Evolutionary conservation across 2,797 vertebrate genomes (phyloP).

Genomic region (Bryconaethiops microstoma): DNA sequence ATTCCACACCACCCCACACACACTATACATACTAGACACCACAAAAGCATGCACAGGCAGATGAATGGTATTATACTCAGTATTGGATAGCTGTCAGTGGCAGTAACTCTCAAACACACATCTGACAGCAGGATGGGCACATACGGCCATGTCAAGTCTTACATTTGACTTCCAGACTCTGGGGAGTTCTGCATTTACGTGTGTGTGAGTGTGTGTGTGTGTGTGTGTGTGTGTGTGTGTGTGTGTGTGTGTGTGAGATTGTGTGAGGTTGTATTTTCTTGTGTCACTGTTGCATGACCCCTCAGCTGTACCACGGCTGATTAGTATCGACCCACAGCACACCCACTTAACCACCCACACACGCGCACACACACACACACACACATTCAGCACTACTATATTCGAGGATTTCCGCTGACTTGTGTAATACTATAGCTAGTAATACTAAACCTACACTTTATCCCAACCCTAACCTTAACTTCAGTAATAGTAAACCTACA

Average conservation of each 20-base stretch:
- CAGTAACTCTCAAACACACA: conserved; percentile 40
- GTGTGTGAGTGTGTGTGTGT: conserved; percentile 48
- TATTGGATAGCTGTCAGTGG: conserved; percentile 73
- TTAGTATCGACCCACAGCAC: conserved; percentile 75
- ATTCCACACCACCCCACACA: no score
- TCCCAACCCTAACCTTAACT: no score
- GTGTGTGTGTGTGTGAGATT: conserved; percentile 30
- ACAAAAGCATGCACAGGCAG: neutral
- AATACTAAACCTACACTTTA: no score
- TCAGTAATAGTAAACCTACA: no score
- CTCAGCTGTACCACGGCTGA: conserved; percentile 69
- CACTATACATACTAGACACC: no score
- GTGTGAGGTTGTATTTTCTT: conserved; percentile 46
- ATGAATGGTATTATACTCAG: conserved; percentile 43
- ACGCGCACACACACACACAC: conserved; percentile 41
- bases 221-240: conserved; percentile 47
- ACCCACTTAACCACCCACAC: conserved; percentile 55
- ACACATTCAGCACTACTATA: conserved; percentile 20
- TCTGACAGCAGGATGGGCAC: conserved; percentile 24
- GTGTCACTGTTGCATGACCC: conserved; percentile 68
- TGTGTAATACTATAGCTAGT: no score
- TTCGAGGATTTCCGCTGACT: no score
- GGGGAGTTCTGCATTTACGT: conserved; percentile 39
- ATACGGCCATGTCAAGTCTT: conserved; percentile 25
- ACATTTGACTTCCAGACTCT: conserved; percentile 59